phyloP scores from a whole-genome alignment of 2,888 invertebrate species.

The Leptopilina drosophilae region DNA sequence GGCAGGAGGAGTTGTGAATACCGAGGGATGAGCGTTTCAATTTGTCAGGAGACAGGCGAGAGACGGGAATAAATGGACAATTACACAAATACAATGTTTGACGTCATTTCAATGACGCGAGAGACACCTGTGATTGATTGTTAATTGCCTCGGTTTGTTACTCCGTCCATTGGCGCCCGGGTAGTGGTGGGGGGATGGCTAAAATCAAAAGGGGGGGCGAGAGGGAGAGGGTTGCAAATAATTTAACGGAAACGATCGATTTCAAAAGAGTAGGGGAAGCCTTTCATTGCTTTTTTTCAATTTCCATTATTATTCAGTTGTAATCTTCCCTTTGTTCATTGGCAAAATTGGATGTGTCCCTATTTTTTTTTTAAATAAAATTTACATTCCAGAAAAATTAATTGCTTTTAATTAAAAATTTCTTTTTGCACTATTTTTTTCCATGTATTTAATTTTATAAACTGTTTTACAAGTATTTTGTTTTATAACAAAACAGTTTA shows the following conservation, averaged over 20 bases:
- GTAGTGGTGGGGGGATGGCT: neutral
- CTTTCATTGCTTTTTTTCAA: conserved; percentile 59
- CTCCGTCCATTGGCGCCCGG: conserved; percentile 59
- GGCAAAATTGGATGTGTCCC: neutral
- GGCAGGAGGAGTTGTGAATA: conserved; percentile 30
- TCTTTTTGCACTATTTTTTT: too few species aligned
- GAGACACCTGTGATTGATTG: conserved; percentile 77
- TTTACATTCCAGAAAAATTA: too few species aligned
- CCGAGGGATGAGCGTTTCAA: conserved; percentile 64
- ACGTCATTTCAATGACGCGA: conserved; percentile 77
- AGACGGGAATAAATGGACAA: conserved; percentile 77
- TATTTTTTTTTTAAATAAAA: neutral
- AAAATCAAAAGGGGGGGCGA: conserved; percentile 53
- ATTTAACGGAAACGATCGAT: conserved; percentile 74
- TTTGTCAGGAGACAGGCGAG: conserved; percentile 76
- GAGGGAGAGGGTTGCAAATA: conserved; percentile 66
- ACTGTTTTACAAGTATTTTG: too few species aligned
- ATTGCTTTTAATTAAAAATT: too few species aligned
- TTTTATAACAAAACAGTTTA: too few species aligned
- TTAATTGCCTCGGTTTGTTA: conserved; percentile 77
- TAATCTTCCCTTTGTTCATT: conserved; percentile 30
- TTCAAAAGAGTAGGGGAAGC: conserved; percentile 46
- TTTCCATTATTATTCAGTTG: conserved; percentile 50
- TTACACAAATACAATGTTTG: conserved; percentile 77
- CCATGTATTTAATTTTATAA: too few species aligned